phyloP scores from a whole-genome alignment of 2,888 invertebrate genomes.

The Sericinus montela region DNA sequence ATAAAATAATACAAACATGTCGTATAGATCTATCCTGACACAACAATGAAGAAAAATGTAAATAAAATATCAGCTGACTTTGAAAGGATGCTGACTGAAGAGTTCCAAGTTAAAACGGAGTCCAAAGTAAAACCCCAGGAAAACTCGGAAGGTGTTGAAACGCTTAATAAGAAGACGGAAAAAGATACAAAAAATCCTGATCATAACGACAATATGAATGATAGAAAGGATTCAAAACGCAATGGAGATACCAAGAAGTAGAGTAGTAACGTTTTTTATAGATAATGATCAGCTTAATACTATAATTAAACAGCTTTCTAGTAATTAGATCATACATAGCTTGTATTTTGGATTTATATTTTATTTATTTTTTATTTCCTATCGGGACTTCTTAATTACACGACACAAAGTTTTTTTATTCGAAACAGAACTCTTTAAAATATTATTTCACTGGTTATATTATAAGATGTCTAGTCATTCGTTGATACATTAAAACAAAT shows the following conservation, averaged over 20 bases:
- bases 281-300: not conserved
- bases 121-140: slow-evolving; percentile 48
- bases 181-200: slow-evolving; percentile 31
- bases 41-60: slow-evolving; percentile 64
- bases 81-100: slow-evolving; percentile 63
- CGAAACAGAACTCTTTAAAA: slow-evolving; percentile 7
- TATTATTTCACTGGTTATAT: slow-evolving; percentile 11
- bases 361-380: slow-evolving; percentile 16
- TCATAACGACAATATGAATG: not conserved
- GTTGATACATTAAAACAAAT: slow-evolving; percentile 46
- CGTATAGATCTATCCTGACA: slow-evolving; percentile 64
- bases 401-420: slow-evolving; percentile 4
- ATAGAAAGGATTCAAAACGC: slow-evolving; percentile 12
- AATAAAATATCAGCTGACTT: slow-evolving; percentile 68
- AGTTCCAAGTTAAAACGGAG: slow-evolving; percentile 61
- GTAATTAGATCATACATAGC: slow-evolving; percentile 4
- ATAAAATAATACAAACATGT: not conserved
- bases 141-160: slow-evolving; percentile 33
- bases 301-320: slow-evolving; percentile 6
- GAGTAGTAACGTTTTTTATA: not conserved
- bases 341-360: slow-evolving; percentile 16
- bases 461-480: slow-evolving; percentile 19
- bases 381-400: slow-evolving; percentile 2
- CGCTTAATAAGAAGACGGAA: slow-evolving; percentile 41
- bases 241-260: slow-evolving; percentile 11